A percentile compares a stretch with the other conserved stretches of the same genome.
phyloP scores from a whole-genome alignment of 2,797 vertebrate species.

The Sebastes matsubarae region DNA sequence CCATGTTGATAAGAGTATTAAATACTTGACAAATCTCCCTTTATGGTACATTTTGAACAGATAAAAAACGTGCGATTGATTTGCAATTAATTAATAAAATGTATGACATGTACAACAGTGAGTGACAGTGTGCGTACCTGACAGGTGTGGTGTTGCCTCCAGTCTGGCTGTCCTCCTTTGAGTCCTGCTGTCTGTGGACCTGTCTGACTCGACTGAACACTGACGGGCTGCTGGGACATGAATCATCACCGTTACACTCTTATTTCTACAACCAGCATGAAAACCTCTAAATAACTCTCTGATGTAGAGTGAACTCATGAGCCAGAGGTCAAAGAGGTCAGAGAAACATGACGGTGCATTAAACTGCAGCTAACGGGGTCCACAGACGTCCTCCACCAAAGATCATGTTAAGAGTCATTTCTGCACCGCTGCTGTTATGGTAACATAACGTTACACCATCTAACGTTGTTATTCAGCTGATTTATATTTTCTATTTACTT shows the following conservation, averaged over 20 bases:
- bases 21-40: no score
- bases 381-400: neutral
- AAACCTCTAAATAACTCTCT: neutral
- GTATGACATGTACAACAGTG: no score
- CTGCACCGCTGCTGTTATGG: neutral
- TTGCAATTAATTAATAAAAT: no score
- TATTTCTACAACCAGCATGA: neutral
- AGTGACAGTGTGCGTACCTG: conserved; percentile 77
- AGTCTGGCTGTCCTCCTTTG: conserved; percentile 65
- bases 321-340: no score
- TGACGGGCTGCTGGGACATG: conserved; percentile 75
- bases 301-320: neutral
- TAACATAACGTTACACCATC: neutral
- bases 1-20: no score
- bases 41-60: no score
- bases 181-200: conserved; percentile 83
- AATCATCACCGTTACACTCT: neutral
- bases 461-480: neutral
- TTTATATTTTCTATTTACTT: neutral
- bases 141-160: conserved; percentile 55
- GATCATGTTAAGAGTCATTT: neutral
- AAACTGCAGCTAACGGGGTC: neutral
- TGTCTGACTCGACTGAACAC: conserved; percentile 91
- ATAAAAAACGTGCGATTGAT: no score
- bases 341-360: neutral